A percentile compares a stretch with the other conserved stretches of the same genome.
These are phyloP conservation scores for Scaptodrosophila latifasciaeformis DNA, from an alignment of 2,888 invertebrate genomes.

Conservation along the genomic window DNA sequence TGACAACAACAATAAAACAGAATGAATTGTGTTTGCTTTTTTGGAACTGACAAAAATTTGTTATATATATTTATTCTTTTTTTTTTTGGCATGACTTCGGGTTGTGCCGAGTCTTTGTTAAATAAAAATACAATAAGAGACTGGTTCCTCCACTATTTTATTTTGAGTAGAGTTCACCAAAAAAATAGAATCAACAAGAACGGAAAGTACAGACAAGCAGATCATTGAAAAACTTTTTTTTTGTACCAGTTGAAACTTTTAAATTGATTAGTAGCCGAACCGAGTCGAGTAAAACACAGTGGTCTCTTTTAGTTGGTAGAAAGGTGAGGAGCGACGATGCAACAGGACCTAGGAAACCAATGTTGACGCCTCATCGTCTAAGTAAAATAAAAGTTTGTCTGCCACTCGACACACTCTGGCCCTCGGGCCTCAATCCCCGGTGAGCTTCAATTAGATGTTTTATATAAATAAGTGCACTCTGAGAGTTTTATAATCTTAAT, in stretches of 20 bases:
- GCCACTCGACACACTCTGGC: too few species aligned
- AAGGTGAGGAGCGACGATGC: constrained; percentile 5
- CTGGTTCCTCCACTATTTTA: too few species aligned
- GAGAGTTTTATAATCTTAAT: constrained; percentile 25
- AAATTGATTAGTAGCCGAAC: constrained; percentile 51
- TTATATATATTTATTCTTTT: constrained; percentile 38
- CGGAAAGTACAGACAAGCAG: too few species aligned
- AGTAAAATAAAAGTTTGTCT: too few species aligned
- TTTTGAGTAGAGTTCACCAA: too few species aligned
- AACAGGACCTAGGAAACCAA: constrained; percentile 6
- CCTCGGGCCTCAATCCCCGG: too few species aligned
- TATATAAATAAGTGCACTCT: constrained; percentile 22
- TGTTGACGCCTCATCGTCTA: too few species aligned
- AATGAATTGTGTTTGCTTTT: too few species aligned
- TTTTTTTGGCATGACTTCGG: constrained; percentile 33
- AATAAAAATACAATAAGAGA: too few species aligned
- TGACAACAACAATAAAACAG: too few species aligned
- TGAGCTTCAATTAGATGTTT: constrained; percentile 54
- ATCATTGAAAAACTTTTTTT: constrained; percentile 40
- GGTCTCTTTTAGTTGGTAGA: not conserved
- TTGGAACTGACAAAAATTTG: too few species aligned
- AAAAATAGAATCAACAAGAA: too few species aligned
- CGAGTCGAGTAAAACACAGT: not conserved
- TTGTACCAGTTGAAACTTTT: constrained; percentile 46
- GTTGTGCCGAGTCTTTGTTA: constrained; percentile 21